Evolutionary conservation across 92 coral and sea anemone genomes (phyloP).

Genomic region (Umimayanthus chanpuru): DNA sequence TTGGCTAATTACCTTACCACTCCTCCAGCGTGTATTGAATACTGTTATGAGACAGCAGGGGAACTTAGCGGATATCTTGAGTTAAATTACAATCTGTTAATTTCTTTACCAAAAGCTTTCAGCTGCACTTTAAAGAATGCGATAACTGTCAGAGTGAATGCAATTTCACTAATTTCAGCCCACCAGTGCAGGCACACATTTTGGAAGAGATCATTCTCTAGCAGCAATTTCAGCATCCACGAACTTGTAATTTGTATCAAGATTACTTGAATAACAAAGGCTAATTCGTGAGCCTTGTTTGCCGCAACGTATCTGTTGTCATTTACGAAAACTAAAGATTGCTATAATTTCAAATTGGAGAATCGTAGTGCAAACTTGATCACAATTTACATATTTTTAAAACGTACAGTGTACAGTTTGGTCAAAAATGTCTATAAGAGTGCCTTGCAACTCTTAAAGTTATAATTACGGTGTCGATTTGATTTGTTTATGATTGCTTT

Average conservation of each 20-base stretch:
- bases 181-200: neutral
- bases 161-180: neutral
- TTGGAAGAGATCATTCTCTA: neutral
- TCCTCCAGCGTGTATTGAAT: neutral
- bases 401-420: neutral
- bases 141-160: neutral
- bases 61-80: neutral
- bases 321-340: no score
- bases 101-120: conserved; percentile 17
- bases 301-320: no score
- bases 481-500: conserved; percentile 28
- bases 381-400: no score
- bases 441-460: conserved; percentile 1
- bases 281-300: no score
- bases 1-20: conserved; percentile 6
- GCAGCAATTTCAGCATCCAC: no score
- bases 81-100: conserved; percentile 1
- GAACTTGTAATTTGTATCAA: no score
- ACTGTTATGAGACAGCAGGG: conserved; percentile 2
- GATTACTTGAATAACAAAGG: no score
- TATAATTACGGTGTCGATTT: conserved; percentile 1
- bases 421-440: neutral
- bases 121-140: neutral
- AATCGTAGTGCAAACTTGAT: neutral
- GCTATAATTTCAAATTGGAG: neutral